A percentile compares a stretch with the other conserved stretches of the same genome.
Evolutionary conservation across 2,888 invertebrate species (phyloP).

Genomic region (Torymus texanus): DNA sequence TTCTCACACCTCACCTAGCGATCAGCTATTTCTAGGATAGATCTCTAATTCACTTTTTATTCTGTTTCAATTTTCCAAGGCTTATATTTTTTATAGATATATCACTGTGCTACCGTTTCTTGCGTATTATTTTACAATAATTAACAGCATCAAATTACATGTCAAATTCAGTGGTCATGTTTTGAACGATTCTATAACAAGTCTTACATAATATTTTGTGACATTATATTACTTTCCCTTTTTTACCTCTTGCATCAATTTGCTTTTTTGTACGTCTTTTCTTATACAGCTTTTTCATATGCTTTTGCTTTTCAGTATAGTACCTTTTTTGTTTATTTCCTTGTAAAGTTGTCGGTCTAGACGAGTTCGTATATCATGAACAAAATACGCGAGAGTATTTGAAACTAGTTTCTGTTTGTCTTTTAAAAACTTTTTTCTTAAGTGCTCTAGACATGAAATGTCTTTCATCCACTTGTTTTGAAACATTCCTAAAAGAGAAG

Average conservation of each 20-base stretch:
- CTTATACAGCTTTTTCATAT: background rate
- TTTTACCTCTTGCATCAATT: background rate
- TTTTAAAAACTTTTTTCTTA: background rate
- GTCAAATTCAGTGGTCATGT: too few species aligned
- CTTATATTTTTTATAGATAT: too few species aligned
- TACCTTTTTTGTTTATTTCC: too few species aligned
- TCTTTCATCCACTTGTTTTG: background rate
- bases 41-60: background rate
- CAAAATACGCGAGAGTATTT: background rate
- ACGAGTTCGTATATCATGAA: slow-evolving; percentile 11
- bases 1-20: background rate
- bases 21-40: background rate
- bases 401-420: slow-evolving; percentile 25
- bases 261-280: background rate
- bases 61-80: too few species aligned
- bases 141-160: too few species aligned
- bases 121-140: too few species aligned
- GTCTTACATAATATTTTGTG: slow-evolving; percentile 19
- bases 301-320: background rate
- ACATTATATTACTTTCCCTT: background rate
- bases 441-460: background rate
- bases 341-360: background rate
- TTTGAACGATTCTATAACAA: background rate
- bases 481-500: background rate
- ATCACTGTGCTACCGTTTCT: too few species aligned